Conservation (phyloP, 2,888 invertebrate species). For the Plutella xylostella region DNA sequence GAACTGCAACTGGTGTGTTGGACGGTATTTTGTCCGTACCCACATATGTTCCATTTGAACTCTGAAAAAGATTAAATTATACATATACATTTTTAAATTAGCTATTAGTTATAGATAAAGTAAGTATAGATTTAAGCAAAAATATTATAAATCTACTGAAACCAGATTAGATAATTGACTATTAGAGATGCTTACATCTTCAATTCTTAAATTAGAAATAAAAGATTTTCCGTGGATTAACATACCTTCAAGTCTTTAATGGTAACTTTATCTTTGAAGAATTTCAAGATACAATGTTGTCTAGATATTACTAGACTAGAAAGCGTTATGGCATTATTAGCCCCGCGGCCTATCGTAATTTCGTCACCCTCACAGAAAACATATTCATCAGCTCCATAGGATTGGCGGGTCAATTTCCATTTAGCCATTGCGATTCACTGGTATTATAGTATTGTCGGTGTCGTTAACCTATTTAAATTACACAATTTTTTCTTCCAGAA, state of each 20-base stretch:
- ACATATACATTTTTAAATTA: not conserved
- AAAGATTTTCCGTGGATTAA: not conserved
- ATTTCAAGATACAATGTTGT: slow-evolving; percentile 43
- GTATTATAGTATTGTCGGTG: too few species aligned
- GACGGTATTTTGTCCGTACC: slow-evolving; percentile 48
- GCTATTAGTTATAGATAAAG: too few species aligned
- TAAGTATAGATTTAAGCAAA: too few species aligned
- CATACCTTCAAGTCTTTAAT: slow-evolving; percentile 49
- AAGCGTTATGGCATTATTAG: slow-evolving; percentile 38
- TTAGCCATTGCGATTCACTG: slow-evolving; percentile 39
- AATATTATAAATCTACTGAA: too few species aligned
- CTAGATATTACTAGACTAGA: slow-evolving; percentile 51
- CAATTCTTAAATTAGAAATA: not conserved
- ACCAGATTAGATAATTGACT: too few species aligned
- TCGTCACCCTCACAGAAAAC: slow-evolving; percentile 39
- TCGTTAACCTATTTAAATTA: too few species aligned
- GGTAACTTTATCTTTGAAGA: slow-evolving; percentile 33
- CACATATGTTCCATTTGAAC: slow-evolving; percentile 71
- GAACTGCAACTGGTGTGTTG: slow-evolving; percentile 36
- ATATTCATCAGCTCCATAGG: slow-evolving; percentile 38
- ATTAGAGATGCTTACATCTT: not conserved
- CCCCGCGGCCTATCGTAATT: slow-evolving; percentile 44
- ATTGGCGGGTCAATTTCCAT: slow-evolving; percentile 48
- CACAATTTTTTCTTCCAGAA: too few species aligned
- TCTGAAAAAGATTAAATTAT: slow-evolving; percentile 44